Percentiles rank a stretch among this genome's conserved stretches.
Conservation (phyloP, 2,888 invertebrate species). For the Drosophila eohydei region DNA sequence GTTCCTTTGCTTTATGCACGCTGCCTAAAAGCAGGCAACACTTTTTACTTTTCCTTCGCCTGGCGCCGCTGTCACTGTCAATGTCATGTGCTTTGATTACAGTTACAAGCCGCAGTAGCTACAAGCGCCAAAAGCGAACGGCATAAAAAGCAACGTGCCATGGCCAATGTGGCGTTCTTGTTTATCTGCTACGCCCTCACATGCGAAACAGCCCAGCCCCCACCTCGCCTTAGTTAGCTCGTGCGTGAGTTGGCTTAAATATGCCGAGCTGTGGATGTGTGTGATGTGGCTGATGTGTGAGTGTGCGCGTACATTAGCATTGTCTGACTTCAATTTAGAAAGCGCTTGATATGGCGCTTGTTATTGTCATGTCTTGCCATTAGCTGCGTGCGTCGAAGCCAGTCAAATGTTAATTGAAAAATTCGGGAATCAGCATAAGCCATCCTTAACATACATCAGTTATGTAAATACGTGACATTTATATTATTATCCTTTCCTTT, state of each 20-base stretch:
- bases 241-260: conserved; percentile 67
- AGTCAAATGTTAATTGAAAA: conserved; percentile 77
- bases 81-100: conserved; percentile 71
- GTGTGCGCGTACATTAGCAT: conserved; percentile 43
- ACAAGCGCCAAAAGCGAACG: conserved; percentile 23
- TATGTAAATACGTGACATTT: conserved; percentile 29
- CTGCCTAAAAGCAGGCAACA: conserved; percentile 54
- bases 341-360: conserved; percentile 62
- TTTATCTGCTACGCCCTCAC: conserved; percentile 48
- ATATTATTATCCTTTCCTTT: conserved; percentile 51
- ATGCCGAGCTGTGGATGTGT: conserved; percentile 41
- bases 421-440: conserved; percentile 40
- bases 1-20: conserved; percentile 26
- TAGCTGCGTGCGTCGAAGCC: conserved; percentile 56
- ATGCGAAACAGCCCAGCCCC: not conserved
- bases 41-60: conserved; percentile 27
- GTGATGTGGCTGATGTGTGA: conserved; percentile 20
- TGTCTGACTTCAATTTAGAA: conserved; percentile 49
- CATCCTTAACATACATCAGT: conserved; percentile 5
- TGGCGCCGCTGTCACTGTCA: conserved; percentile 42
- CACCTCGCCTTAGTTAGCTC: conserved; percentile 27
- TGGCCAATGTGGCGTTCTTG: conserved; percentile 40
- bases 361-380: conserved; percentile 77
- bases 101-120: conserved; percentile 44
- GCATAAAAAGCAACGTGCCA: conserved; percentile 51